Evolutionary conservation across 2,888 invertebrate species (phyloP).

Genomic region (Drosophila buzzatii): DNA sequence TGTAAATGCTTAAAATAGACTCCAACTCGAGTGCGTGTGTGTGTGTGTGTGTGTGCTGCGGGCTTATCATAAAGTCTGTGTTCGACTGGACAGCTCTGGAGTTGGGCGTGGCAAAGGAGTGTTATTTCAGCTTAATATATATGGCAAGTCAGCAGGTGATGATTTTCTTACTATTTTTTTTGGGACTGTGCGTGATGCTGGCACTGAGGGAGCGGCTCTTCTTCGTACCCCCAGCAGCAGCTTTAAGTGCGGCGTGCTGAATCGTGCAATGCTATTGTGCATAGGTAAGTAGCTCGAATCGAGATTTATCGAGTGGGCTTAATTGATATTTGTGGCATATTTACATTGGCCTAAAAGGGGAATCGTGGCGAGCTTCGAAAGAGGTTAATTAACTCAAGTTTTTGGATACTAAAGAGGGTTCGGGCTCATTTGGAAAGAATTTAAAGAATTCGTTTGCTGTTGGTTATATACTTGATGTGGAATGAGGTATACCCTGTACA

Average conservation of each 20-base stretch:
- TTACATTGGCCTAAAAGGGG: background rate
- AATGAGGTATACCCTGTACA: no score
- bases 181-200: constrained; percentile 23
- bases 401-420: background rate
- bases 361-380: background rate
- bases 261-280: constrained; percentile 7
- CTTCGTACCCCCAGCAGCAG: background rate
- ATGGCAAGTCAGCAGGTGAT: constrained; percentile 71
- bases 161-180: constrained; percentile 20
- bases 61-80: constrained; percentile 29
- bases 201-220: background rate
- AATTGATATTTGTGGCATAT: constrained; percentile 38
- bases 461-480: no score
- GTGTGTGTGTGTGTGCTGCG: constrained; percentile 1
- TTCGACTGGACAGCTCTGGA: background rate
- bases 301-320: constrained; percentile 8
- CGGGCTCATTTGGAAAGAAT: no score
- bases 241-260: constrained; percentile 21
- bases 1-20: constrained; percentile 72
- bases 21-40: constrained; percentile 11
- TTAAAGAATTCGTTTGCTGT: no score
- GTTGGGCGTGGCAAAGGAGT: constrained; percentile 36
- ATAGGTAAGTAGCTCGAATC: background rate
- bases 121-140: constrained; percentile 59
- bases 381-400: background rate